Percentiles rank a stretch among this genome's conserved stretches.
Conservation (phyloP, 1,140 invertebrate genomes). For the Drosophila pachea region DNA sequence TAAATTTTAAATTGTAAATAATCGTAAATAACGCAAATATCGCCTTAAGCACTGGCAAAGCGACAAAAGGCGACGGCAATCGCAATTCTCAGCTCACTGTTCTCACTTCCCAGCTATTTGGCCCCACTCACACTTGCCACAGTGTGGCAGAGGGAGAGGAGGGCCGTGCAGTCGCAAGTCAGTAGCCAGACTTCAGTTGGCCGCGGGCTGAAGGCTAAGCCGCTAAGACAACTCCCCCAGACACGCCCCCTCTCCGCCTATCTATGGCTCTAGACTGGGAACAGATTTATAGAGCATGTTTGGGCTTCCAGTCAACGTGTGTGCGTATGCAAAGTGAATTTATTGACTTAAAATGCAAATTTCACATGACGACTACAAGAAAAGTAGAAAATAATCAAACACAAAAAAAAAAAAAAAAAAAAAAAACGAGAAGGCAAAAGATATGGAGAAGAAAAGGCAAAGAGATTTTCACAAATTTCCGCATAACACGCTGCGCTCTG, state of each 20-base stretch:
- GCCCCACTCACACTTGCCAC: constrained; percentile 49
- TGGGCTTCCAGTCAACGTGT: constrained; percentile 45
- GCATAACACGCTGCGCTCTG: constrained; percentile 60
- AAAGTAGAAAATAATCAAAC: not conserved
- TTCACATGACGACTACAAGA: constrained; percentile 47
- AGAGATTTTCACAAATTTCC: constrained; percentile 66
- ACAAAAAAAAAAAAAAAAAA: constrained; percentile 12
- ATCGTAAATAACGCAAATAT: constrained; percentile 78
- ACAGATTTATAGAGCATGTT: constrained; percentile 74
- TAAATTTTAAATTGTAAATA: constrained; percentile 77
- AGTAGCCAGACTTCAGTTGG: constrained; percentile 60
- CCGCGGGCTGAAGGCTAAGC: constrained; percentile 53
- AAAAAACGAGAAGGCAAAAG: not conserved
- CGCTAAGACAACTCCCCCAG: constrained; percentile 35
- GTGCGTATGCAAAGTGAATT: constrained; percentile 76
- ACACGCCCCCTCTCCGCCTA: constrained; percentile 1
- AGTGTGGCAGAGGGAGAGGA: not conserved
- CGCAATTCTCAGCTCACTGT: constrained; percentile 38
- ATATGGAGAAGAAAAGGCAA: constrained; percentile 19
- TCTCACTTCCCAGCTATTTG: constrained; percentile 35
- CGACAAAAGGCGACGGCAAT: constrained; percentile 57
- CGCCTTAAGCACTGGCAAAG: constrained; percentile 62
- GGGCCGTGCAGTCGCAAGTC: constrained; percentile 48
- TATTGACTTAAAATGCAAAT: constrained; percentile 78
- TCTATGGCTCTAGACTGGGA: constrained; percentile 14